A percentile compares a stretch with the other conserved stretches of the same genome.
Evolutionary conservation across 2,888 invertebrate genomes (phyloP).

Genomic region (Drosophila ustulata): DNA sequence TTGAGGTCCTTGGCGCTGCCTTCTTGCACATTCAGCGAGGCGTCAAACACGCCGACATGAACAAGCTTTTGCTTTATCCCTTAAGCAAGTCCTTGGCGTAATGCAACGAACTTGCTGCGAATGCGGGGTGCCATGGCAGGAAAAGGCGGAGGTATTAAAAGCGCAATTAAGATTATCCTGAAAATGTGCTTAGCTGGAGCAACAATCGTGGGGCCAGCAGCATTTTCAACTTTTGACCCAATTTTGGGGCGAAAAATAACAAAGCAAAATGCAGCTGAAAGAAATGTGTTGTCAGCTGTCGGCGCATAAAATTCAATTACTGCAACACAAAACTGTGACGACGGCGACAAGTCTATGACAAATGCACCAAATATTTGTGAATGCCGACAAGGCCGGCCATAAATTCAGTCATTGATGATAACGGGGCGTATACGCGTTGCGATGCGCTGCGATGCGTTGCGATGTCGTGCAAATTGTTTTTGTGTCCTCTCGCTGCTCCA

Average conservation of each 20-base stretch:
- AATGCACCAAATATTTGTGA: constrained; percentile 54
- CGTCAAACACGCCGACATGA: constrained; percentile 33
- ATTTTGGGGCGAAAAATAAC: constrained; percentile 38
- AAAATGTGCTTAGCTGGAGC: constrained; percentile 51
- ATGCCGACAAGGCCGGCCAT: constrained; percentile 57
- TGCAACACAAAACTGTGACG: constrained; percentile 8
- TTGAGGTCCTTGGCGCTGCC: constrained; percentile 40
- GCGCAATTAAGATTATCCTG: constrained; percentile 68
- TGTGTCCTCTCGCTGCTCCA: constrained; percentile 10
- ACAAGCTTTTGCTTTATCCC: constrained; percentile 56
- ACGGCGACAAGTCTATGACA: constrained; percentile 34
- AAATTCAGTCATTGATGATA: constrained; percentile 66
- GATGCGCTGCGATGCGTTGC: constrained; percentile 15
- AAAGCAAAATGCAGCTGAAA: constrained; percentile 17
- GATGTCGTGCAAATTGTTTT: constrained; percentile 61
- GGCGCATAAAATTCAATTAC: constrained; percentile 63
- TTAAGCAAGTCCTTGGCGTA: constrained; percentile 66
- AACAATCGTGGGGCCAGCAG: constrained; percentile 33
- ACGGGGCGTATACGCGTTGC: constrained; percentile 60
- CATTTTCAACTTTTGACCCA: constrained; percentile 63
- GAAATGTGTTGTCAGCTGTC: constrained; percentile 40
- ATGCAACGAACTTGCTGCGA: constrained; percentile 66
- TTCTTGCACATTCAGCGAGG: constrained; percentile 34
- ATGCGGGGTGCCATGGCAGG: background rate
- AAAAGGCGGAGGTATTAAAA: constrained; percentile 17